Evolutionary conservation across 2,797 vertebrate genomes (phyloP).

Genomic region (Clarias pachynema): DNA sequence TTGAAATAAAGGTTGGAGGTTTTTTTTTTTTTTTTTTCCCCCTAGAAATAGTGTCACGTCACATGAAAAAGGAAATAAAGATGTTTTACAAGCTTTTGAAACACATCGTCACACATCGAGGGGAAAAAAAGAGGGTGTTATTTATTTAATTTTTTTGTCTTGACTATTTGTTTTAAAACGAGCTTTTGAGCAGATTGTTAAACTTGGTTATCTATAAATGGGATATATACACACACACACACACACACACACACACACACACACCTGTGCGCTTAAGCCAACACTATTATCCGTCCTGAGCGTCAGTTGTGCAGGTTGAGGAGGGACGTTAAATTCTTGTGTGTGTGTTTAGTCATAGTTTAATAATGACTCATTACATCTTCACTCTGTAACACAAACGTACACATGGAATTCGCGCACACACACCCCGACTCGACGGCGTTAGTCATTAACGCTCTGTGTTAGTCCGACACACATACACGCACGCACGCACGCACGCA

Average conservation of each 20-base stretch:
- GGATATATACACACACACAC: neutral
- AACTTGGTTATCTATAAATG: too few relatives aligned
- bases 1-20: too few relatives aligned
- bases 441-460: neutral
- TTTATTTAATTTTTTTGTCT: too few relatives aligned
- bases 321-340: conserved; percentile 9
- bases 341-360: neutral
- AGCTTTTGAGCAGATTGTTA: too few relatives aligned
- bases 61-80: too few relatives aligned
- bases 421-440: neutral
- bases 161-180: too few relatives aligned
- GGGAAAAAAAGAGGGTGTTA: too few relatives aligned
- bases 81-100: too few relatives aligned
- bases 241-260: conserved; percentile 13
- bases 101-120: too few relatives aligned
- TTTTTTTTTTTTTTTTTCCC: too few relatives aligned
- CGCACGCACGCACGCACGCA: too few relatives aligned
- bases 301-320: conserved; percentile 51
- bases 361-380: neutral
- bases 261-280: conserved; percentile 42
- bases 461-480: neutral
- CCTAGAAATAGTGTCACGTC: too few relatives aligned
- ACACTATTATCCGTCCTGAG: conserved; percentile 49
- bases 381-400: neutral
- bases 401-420: neutral